Conservation (phyloP, 2,888 invertebrate species). For the Oligia latruncula region DNA sequence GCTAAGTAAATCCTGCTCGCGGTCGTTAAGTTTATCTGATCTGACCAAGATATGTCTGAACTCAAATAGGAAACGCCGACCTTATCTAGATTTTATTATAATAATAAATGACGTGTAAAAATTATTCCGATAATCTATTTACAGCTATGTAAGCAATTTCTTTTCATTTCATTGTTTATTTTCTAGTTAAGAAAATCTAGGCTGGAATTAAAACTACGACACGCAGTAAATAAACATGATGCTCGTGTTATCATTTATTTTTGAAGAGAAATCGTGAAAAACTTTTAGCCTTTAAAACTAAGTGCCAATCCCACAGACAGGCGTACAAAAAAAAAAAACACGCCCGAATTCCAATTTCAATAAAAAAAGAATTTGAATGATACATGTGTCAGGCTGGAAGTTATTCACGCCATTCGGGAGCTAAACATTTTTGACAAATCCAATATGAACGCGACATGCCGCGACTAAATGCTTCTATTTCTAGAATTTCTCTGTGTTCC, state of each 20-base stretch:
- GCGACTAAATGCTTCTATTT: neutral
- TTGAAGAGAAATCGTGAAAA: neutral
- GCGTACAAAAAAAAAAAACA: slow-evolving; percentile 2
- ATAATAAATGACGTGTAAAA: too few relatives aligned
- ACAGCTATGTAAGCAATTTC: too few relatives aligned
- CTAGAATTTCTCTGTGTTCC: neutral
- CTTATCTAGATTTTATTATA: too few relatives aligned
- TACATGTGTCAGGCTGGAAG: slow-evolving; percentile 17
- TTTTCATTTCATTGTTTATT: too few relatives aligned
- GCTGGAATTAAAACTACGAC: neutral
- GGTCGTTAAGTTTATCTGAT: too few relatives aligned
- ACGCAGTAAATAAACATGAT: too few relatives aligned
- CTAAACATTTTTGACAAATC: slow-evolving; percentile 34
- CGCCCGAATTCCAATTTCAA: slow-evolving; percentile 8
- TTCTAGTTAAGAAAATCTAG: neutral
- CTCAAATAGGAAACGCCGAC: too few relatives aligned
- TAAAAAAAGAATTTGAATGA: slow-evolving; percentile 21
- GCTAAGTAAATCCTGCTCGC: too few relatives aligned
- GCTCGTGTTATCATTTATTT: neutral
- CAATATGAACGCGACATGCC: neutral
- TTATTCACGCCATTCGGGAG: slow-evolving; percentile 16
- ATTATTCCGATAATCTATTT: too few relatives aligned
- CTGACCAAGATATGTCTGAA: too few relatives aligned
- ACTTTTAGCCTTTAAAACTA: neutral
- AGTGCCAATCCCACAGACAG: neutral